Base-by-base conservation (phyloP, 1,140 invertebrate genomes). In the Adelges cooleyi region DNA sequence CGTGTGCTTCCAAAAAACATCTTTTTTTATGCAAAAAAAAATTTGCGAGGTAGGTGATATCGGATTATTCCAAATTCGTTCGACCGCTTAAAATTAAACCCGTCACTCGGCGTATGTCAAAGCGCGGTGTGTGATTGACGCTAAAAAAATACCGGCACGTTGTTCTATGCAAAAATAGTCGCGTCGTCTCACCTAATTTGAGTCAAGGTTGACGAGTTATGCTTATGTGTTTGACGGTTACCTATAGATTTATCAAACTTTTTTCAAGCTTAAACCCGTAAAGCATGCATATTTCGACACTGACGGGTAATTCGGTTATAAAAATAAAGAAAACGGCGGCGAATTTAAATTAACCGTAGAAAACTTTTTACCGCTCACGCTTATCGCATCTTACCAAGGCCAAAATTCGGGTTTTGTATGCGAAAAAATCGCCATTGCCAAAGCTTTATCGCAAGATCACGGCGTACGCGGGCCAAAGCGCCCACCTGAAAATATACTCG, bases 401-500 rank as follows among this genome's bases (percentile, higher is more conserved):
- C 17, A 46, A 62, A 33, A 46, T 22, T 48, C 42, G 8, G 20
- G 40, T 42, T 22, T 48, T 25, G 5, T 59, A 29, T 48, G 18
- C 9, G 33, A 62, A 59, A 46, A 62, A 48, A 46, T 48, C 17
- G 33, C 38, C 25, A 62, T 62, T 22, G 56, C 56, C 56, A 62
- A 33, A 56, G 56, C 23, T 29, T 62, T 62, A 62, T 46, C 38
- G 27, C 56, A 62, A 48, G 42, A 48, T 62, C 27, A 46, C 8
- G 15, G 42, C 20, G n/a, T 22, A 62, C 4, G 29, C 6, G 42
- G 29, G 56, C 42, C 42, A 62, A 44, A 48, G 42, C 42, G 8
- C 56, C 56, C 42, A 62, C 56, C 38, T 62, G 56, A 48, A 46
- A 48, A n/a, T n/a, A n/a, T n/a, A n/a, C n/a, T n/a, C n/a, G n/a